These are phyloP conservation scores for Drosophila micromelanica DNA, from an alignment of 1,140 invertebrate species.

Conservation along the genomic window DNA sequence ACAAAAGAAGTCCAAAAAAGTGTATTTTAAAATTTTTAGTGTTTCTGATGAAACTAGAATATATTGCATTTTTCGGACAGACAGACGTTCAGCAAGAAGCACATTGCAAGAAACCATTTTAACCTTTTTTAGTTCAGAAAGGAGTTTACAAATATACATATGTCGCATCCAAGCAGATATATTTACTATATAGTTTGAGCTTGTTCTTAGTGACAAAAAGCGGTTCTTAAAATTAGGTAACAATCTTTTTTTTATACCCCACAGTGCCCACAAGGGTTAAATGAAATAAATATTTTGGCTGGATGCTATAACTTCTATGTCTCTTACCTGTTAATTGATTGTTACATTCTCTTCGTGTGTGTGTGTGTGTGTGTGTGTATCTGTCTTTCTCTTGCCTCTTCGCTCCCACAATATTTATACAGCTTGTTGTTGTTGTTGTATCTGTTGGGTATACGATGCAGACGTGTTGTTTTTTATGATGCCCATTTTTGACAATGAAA, in stretches of 20 bases:
- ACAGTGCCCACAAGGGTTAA: constrained; percentile 48
- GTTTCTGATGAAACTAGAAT: no score
- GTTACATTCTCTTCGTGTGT: constrained; percentile 62
- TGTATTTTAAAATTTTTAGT: no score
- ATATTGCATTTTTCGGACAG: no score
- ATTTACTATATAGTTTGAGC: no score
- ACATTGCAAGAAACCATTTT: no score
- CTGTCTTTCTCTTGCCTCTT: constrained; percentile 9
- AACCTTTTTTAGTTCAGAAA: no score
- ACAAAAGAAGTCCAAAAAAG: no score
- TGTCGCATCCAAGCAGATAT: no score
- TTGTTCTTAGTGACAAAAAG: background rate
- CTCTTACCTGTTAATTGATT: constrained; percentile 78
- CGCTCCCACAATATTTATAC: constrained; percentile 7
- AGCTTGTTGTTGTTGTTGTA: constrained; percentile 17
- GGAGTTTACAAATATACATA: no score
- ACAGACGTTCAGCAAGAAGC: no score
- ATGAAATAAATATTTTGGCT: constrained; percentile 40
- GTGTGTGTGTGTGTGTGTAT: constrained; percentile 34
- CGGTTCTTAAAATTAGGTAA: background rate
- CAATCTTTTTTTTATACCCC: background rate
- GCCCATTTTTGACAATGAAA: constrained; percentile 79
- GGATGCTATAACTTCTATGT: constrained; percentile 40
- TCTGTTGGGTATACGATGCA: constrained; percentile 46
- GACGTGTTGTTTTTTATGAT: constrained; percentile 80